Evolutionary conservation across 2,888 invertebrate genomes (phyloP), one percentile per base, ranked within the genome.

Genomic region (Andrena marginata): DNA sequence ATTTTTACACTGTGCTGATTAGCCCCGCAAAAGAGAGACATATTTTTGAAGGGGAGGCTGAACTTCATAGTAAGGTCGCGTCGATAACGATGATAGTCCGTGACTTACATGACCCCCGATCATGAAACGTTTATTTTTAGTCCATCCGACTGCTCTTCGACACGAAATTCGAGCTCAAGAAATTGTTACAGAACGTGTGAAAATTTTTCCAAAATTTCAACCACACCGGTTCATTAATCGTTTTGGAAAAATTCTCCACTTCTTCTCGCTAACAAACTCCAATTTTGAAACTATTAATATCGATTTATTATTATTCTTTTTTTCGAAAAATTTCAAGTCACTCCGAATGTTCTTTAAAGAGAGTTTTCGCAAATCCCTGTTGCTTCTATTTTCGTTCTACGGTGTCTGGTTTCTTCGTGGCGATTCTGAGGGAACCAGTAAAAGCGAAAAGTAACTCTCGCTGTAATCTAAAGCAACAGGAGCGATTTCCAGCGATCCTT

Each of bases 101-200:
- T 89, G 90, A 91, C 90, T 89, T 77, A 84, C 85, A 56, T 92
- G 90, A 92, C 92, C 91, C 88, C 81, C 80, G 88, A 90, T 89
- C 90, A 86, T 80, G 81, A 76, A 85, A 86, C 81, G 72, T 84
- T 85, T 89, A 90, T 90, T 92, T 91, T 88, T 91, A 84, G 78
- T 84, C 56, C 67, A 60, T 63, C 59, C 13, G 3, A 20, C n/a
- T 23, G 20, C 20, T 48, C 31, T 26, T 10, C 16, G 26, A 67
- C 49, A 35, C 35, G 64, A 64, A 26, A 35, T 64, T 33, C 13
- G 10, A 33, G 5, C 10, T 23, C 23, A 51, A 29, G 20, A 26
- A 54, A 65, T 65, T 35, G 20, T 10, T 20, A 20, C 3, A 20
- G 10, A 20, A 33, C 33, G n/a, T 20, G 16, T 20, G 20, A 26